Evolutionary conservation across 2,113 vertebrate species (phyloP).

Genomic region (Neodontobutis hainanensis): DNA sequence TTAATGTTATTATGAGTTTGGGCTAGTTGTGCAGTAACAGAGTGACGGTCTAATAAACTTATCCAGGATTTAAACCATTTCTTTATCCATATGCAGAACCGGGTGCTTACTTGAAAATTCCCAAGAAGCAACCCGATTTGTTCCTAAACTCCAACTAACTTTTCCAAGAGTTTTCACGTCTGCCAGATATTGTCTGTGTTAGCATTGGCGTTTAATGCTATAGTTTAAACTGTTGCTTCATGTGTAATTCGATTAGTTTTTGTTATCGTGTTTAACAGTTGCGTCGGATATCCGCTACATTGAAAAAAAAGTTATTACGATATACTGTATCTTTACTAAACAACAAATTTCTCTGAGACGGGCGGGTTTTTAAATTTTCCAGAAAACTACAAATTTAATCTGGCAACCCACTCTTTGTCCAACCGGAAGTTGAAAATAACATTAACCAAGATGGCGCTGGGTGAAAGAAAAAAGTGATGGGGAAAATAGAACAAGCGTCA

Average conservation of each 20-base stretch:
- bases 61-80: neutral
- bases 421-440: conserved; percentile 62
- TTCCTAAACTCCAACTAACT: neutral
- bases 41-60: neutral
- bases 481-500: conserved; percentile 57
- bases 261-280: no score
- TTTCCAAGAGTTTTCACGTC: neutral
- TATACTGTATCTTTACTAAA: no score
- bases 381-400: neutral
- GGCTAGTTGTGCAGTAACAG: no score
- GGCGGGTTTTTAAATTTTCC: neutral
- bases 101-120: neutral
- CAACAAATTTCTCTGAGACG: no score
- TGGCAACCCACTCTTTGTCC: conserved; percentile 1
- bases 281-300: no score
- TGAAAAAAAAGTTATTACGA: no score
- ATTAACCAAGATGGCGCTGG: conserved; percentile 80
- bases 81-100: neutral
- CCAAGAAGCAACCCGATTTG: neutral
- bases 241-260: no score
- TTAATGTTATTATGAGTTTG: no score
- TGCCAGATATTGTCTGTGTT: neutral
- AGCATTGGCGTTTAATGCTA: neutral
- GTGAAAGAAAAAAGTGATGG: conserved; percentile 68
- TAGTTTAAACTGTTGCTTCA: no score